Evolutionary conservation across 2,113 vertebrate genomes (phyloP).

Genomic region (Atherinomorus stipes): DNA sequence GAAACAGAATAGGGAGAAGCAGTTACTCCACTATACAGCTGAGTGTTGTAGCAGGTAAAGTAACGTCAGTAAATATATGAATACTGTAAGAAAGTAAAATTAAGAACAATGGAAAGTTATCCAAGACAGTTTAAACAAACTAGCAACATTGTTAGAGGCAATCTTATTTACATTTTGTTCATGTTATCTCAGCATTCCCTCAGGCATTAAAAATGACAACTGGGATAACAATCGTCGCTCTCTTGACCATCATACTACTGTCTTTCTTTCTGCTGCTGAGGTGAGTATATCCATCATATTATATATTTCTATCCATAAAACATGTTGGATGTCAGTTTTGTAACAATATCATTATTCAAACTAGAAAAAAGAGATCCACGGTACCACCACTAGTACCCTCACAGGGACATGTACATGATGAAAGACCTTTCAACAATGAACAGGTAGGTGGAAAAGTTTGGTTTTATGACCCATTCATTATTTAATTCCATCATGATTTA

Average conservation of each 20-base stretch:
- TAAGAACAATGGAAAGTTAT: neutral
- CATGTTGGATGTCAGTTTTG: neutral
- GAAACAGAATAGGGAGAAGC: neutral
- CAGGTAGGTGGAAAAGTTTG: constrained; percentile 7
- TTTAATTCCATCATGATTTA: no score
- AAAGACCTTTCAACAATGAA: neutral
- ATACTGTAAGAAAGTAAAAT: neutral
- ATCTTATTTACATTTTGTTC: no score
- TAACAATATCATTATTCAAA: neutral
- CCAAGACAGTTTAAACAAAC: no score
- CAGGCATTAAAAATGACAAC: neutral
- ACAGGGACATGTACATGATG: no score
- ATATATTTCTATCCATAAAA: neutral
- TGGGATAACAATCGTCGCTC: neutral
- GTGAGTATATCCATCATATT: constrained; percentile 1
- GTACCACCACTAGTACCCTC: neutral
- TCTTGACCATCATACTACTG: constrained; percentile 3
- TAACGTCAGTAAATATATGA: no score
- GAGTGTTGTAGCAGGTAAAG: neutral
- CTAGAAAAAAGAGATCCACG: constrained; percentile 7
- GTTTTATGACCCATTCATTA: no score
- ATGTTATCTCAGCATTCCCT: neutral
- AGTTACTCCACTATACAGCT: neutral
- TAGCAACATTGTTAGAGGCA: no score
- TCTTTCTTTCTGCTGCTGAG: neutral